Evolutionary conservation across 2,797 vertebrate genomes (phyloP).

Genomic region (Salarias fasciatus): DNA sequence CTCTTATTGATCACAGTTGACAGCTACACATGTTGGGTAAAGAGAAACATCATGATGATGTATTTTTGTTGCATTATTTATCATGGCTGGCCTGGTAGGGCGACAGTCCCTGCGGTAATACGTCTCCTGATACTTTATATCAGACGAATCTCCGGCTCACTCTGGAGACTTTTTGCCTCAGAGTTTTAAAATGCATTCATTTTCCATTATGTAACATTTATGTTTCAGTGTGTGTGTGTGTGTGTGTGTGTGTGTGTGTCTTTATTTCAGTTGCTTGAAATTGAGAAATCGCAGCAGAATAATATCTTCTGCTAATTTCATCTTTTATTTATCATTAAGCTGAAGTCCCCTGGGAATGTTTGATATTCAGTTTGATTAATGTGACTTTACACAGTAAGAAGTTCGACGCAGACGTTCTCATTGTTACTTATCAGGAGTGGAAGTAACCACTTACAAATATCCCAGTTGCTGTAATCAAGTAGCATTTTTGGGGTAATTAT

Average conservation of each 20-base stretch:
- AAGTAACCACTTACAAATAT: no score
- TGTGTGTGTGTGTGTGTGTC: slow-evolving; percentile 7
- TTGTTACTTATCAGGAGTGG: no score
- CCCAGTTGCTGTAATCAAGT: no score
- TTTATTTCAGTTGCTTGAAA: slow-evolving; percentile 9
- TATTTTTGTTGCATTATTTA: slow-evolving; percentile 84
- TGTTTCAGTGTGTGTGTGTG: slow-evolving; percentile 37
- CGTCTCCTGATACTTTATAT: slow-evolving; percentile 77
- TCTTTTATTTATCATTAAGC: slow-evolving; percentile 55
- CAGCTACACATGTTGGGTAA: slow-evolving; percentile 84
- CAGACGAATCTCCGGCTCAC: slow-evolving; percentile 71
- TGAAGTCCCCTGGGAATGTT: slow-evolving; percentile 10
- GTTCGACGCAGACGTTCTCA: no score
- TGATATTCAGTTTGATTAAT: slow-evolving; percentile 23
- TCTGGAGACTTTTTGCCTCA: slow-evolving; percentile 59
- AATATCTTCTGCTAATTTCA: slow-evolving; percentile 43
- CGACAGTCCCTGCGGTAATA: slow-evolving; percentile 75
- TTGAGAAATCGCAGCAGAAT: slow-evolving; percentile 22
- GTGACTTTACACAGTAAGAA: not conserved
- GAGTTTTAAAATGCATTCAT: slow-evolving; percentile 61
- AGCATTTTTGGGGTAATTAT: no score
- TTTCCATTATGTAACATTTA: slow-evolving; percentile 67
- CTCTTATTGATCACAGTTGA: slow-evolving; percentile 82
- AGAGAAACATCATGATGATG: slow-evolving; percentile 77
- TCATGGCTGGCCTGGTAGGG: slow-evolving; percentile 66